Evolutionary conservation across 2,888 invertebrate genomes (phyloP).

Genomic region (Blomia tropicalis): DNA sequence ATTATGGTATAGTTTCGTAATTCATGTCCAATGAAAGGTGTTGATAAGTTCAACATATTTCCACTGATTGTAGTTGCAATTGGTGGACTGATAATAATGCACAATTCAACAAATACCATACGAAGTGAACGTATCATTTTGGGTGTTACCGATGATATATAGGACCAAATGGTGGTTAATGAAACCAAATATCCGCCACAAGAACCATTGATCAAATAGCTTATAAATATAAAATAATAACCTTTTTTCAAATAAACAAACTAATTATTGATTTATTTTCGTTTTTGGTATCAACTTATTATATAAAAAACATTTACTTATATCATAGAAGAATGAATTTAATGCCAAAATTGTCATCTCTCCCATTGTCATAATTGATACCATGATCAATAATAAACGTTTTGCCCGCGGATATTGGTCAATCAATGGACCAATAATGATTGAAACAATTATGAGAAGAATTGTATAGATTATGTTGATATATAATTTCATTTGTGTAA

Average conservation of each 20-base stretch:
- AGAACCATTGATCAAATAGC: background rate
- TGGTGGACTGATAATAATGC: background rate
- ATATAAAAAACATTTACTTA: constrained; percentile 3
- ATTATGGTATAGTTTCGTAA: constrained; percentile 15
- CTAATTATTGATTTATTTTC: background rate
- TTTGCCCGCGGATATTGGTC: constrained; percentile 16
- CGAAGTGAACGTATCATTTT: background rate
- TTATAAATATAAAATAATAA: background rate
- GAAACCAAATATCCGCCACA: background rate
- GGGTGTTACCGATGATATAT: constrained; percentile 16
- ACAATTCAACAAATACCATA: constrained; percentile 9
- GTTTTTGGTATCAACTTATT: too few relatives aligned
- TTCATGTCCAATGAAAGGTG: background rate
- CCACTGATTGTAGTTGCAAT: background rate
- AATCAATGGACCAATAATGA: constrained; percentile 14
- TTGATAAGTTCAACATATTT: background rate
- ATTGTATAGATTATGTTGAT: background rate
- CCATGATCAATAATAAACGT: background rate
- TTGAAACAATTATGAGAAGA: background rate
- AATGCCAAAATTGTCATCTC: background rate
- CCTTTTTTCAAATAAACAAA: background rate
- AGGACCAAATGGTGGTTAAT: background rate
- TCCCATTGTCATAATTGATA: background rate
- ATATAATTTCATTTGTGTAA: background rate
- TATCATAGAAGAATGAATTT: constrained; percentile 12